These are phyloP conservation scores for Lepisosteus oculatus DNA, from an alignment of 2,113 vertebrate species.

Conservation along the genomic window DNA sequence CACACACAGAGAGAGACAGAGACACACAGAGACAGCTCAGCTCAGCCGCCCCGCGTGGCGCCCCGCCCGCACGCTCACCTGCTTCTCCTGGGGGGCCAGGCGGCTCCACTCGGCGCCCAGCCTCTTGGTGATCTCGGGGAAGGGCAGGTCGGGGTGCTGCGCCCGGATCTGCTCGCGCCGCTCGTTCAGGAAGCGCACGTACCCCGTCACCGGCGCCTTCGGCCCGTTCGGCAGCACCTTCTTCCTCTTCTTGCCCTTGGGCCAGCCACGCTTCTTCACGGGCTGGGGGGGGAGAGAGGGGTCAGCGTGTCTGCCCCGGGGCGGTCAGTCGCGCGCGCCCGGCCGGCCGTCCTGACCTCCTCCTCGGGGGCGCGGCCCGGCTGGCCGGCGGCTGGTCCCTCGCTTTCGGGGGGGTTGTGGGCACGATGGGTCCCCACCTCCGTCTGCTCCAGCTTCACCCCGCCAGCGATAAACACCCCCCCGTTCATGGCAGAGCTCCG, in stretches of 20 bases:
- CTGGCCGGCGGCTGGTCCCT: not conserved
- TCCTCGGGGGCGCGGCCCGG: slow-evolving; percentile 40
- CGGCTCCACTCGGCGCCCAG: slow-evolving; percentile 94
- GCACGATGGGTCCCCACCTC: slow-evolving; percentile 54
- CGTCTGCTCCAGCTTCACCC: slow-evolving; percentile 69
- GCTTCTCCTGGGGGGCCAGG: slow-evolving; percentile 82
- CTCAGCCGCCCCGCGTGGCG: not conserved
- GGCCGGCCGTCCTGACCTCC: slow-evolving; percentile 45
- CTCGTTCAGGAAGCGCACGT: slow-evolving; percentile 91
- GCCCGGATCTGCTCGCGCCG: slow-evolving; percentile 87
- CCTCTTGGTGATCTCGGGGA: slow-evolving; percentile 96
- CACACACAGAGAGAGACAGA: not conserved
- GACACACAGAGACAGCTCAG: not conserved
- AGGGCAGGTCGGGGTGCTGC: slow-evolving; percentile 86
- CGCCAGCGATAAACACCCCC: slow-evolving; percentile 53
- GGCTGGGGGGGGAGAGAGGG: slow-evolving; percentile 61
- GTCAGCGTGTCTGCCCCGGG: slow-evolving; percentile 9
- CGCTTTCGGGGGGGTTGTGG: slow-evolving; percentile 51
- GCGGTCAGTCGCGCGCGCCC: not conserved
- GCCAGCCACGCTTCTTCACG: slow-evolving; percentile 94
- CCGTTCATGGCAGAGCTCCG: slow-evolving; percentile 4
- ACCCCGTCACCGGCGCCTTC: slow-evolving; percentile 93
- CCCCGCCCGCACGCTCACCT: slow-evolving; percentile 56
- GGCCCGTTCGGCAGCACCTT: slow-evolving; percentile 94
- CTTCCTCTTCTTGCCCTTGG: slow-evolving; percentile 97